Evolutionary conservation across 1,140 invertebrate genomes (phyloP).

Genomic region (Ceratitis capitata): DNA sequence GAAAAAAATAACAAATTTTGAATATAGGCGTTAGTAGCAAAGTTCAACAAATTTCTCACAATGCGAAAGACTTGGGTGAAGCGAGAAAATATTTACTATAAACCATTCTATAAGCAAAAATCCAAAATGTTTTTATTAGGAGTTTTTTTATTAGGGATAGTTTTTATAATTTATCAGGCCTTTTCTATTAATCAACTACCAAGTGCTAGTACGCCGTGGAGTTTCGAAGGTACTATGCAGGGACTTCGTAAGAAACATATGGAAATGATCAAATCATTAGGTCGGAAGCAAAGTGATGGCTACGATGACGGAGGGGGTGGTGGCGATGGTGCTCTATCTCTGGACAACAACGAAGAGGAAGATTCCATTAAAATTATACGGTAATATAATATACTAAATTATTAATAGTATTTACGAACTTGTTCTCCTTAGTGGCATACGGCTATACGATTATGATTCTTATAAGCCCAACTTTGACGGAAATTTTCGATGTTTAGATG

Average conservation of each 20-base stretch:
- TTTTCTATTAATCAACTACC: slow-evolving; percentile 62
- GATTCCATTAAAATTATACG: slow-evolving; percentile 58
- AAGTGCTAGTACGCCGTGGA: slow-evolving; percentile 54
- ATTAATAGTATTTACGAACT: neutral
- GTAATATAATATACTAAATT: slow-evolving; percentile 41
- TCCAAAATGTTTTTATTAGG: slow-evolving; percentile 58
- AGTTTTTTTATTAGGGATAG: slow-evolving; percentile 59
- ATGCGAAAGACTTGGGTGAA: slow-evolving; percentile 65
- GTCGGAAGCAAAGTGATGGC: slow-evolving; percentile 51
- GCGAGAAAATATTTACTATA: slow-evolving; percentile 62
- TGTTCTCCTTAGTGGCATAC: slow-evolving; percentile 52
- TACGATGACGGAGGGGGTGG: slow-evolving; percentile 51
- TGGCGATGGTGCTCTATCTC: neutral
- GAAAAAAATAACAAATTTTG: no score
- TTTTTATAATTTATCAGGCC: slow-evolving; percentile 62
- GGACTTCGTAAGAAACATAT: slow-evolving; percentile 49
- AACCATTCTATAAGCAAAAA: slow-evolving; percentile 65
- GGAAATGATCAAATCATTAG: slow-evolving; percentile 54
- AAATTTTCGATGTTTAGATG: slow-evolving; percentile 60
- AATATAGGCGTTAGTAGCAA: neutral
- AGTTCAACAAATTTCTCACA: neutral
- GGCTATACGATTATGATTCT: slow-evolving; percentile 61
- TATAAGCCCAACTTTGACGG: slow-evolving; percentile 61
- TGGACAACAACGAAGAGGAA: neutral
- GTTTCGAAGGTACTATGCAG: slow-evolving; percentile 53